Base-by-base conservation (phyloP, 64 coral and sea anemone genomes). In the Pocillopora verrucosa region DNA sequence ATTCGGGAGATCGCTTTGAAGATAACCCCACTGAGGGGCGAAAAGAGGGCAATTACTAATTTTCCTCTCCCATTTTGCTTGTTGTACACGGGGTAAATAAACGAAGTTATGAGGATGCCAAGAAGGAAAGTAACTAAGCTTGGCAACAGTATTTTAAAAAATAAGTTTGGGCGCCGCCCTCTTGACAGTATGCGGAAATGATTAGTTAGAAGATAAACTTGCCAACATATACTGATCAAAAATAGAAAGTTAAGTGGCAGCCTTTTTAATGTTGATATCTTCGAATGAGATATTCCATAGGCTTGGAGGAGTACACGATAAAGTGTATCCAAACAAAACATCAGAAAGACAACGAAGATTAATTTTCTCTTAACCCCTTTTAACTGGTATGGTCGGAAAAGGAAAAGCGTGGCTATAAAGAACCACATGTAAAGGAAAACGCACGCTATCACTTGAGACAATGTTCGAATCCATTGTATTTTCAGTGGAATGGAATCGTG, bases 321-420 rank as follows among this genome's bases (percentile, higher is more conserved):
- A 16, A 76, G 36, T 17, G 75, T 13, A 76, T 76, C 75, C 11
- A 76, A 51, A 76, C 75, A 76, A 9, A 45, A 76, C 5, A 17
- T 17, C 9, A 76, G 15, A 9, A 4, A 76, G 56, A 35, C 38
- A 2, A 76, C 34, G 1, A 76, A 9, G 7, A 76, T 7, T 4
- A 76, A 15, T 45, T 76, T 76, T 45, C 75, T 76, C 56, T 76
- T 76, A 35, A 76, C 36, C 5, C 75, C 75, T 19, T 76, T 76
- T 45, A 76, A 76, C 75, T 76, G 75, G 56, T 38, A 76, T 45
- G 75, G 75, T 1, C 75, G 75, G 14, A 76, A 76, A 38, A 76
- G 38, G 56, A 76, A 51, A 13, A 76, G 75, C 5, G 20, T 16
- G 16, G 6, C 3, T 76, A 16, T 38, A 45, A 76, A 45, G 75